phyloP scores from a whole-genome alignment of 2,888 invertebrate species.

The Ophion obscuratus region DNA sequence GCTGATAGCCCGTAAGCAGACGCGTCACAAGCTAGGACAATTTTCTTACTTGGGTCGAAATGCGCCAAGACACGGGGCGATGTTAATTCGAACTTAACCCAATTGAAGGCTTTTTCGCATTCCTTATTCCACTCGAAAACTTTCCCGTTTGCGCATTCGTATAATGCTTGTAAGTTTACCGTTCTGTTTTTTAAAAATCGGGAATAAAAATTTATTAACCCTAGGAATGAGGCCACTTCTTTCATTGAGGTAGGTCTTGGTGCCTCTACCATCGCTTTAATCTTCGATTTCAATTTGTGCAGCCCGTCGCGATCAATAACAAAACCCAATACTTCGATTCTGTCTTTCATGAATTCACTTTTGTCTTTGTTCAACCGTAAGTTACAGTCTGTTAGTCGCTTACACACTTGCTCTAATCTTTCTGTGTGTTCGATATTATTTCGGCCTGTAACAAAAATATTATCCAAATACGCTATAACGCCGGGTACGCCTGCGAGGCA shows the following conservation, averaged over 20 bases:
- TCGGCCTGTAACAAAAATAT: slow-evolving; percentile 66
- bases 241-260: slow-evolving; percentile 1
- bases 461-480: slow-evolving; percentile 68
- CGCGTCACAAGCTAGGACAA: slow-evolving; percentile 64
- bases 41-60: slow-evolving; percentile 59
- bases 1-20: slow-evolving; percentile 56
- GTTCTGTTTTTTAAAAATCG: neutral
- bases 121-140: no score
- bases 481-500: slow-evolving; percentile 67
- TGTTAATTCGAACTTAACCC: slow-evolving; percentile 65
- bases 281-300: slow-evolving; percentile 66
- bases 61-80: slow-evolving; percentile 65
- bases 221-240: neutral
- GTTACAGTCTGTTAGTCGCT: slow-evolving; percentile 57
- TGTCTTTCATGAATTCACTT: slow-evolving; percentile 69
- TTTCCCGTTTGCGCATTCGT: no score
- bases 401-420: slow-evolving; percentile 63
- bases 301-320: slow-evolving; percentile 70
- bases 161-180: no score
- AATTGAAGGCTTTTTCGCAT: no score
- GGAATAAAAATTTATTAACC: slow-evolving; percentile 57
- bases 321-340: slow-evolving; percentile 72
- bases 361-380: slow-evolving; percentile 67
- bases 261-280: slow-evolving; percentile 69
- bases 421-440: slow-evolving; percentile 59